Base-by-base conservation (phyloP, 2,797 vertebrate genomes). In the Philypnodon macrostomus region DNA sequence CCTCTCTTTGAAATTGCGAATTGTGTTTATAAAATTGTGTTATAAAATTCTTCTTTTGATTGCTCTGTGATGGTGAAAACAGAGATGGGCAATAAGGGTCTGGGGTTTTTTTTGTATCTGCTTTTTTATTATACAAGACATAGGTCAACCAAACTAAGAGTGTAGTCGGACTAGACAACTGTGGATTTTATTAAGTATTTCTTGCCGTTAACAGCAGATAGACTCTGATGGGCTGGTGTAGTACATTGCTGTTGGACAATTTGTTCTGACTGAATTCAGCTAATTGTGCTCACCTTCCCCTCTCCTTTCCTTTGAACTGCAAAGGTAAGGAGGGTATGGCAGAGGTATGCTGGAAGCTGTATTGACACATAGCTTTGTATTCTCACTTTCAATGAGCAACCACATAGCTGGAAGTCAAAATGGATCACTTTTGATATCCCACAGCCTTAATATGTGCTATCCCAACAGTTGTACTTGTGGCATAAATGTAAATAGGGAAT, bases 1-100 rank as follows among this genome's bases (percentile, higher is more conserved):
- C n/a, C 81, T 83, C 75, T 81, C 79, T 81, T 78, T 81, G 80
- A 77, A 80, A 83, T 70, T 62, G 68, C 17, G 77, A 74, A 88
- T 82, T 84, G 79, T 85, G 86, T 87, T 79, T 85, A 81, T 83
- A 83, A 85, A 75, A n/a, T n/a, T n/a, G n/a, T n/a, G n/a, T n/a
- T n/a, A 80, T 80, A 72, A 81, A 85, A 82, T 86, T 71, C 75
- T 77, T 78, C 79, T 79, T 81, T 75, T 85, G 77, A 80, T 80
- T 79, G 73, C 73, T 9, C 64, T 69, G 62, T 55, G 67, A 69
- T 70, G 65, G 64, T 80, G 81, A 70, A 61, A 44, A 68, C 65
- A 19, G 42, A 79, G 63, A 70, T 70, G 75, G 79, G 82, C 76
- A 77, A 79, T 75, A 63, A 75, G 75, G 76, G 71, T 83, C 75